Percentiles rank a stretch among this genome's conserved stretches.
phyloP scores from a whole-genome alignment of 1,140 invertebrate species.

The Cardiocondyla obscurior region DNA sequence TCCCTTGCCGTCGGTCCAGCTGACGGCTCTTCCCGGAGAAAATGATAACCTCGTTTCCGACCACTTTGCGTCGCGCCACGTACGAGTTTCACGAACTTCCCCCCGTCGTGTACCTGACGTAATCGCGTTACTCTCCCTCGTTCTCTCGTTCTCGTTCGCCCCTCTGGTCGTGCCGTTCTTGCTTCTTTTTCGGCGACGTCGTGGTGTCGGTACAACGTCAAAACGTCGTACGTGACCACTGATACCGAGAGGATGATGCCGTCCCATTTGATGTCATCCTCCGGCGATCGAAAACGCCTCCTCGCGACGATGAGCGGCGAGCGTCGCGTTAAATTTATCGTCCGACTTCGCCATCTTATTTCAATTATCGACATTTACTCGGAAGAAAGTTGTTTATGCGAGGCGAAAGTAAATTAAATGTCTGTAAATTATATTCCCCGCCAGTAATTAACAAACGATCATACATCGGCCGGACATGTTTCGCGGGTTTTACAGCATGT shows the following conservation, averaged over 20 bases:
- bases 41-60: constrained; percentile 73
- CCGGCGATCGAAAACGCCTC: constrained; percentile 15
- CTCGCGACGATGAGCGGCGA: not conserved
- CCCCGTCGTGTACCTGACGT: constrained; percentile 49
- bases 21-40: constrained; percentile 68
- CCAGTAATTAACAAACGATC: constrained; percentile 59
- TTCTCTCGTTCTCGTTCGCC: constrained; percentile 20
- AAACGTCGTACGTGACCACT: constrained; percentile 67
- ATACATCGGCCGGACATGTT: constrained; percentile 26
- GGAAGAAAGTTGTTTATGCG: not conserved
- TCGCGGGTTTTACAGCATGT: not conserved
- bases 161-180: constrained; percentile 17
- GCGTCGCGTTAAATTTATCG: not conserved
- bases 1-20: constrained; percentile 60
- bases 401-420: not conserved
- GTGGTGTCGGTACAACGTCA: constrained; percentile 57
- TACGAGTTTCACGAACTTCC: constrained; percentile 61
- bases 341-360: not conserved
- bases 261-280: not conserved
- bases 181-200: constrained; percentile 50
- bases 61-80: constrained; percentile 67
- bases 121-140: constrained; percentile 60
- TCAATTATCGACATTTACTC: not conserved
- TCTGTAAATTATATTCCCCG: not conserved
- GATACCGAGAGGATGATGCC: constrained; percentile 47